A percentile compares a stretch with the other conserved stretches of the same genome.
Conservation (phyloP, 2,888 invertebrate species). For the Abscondita cerata region DNA sequence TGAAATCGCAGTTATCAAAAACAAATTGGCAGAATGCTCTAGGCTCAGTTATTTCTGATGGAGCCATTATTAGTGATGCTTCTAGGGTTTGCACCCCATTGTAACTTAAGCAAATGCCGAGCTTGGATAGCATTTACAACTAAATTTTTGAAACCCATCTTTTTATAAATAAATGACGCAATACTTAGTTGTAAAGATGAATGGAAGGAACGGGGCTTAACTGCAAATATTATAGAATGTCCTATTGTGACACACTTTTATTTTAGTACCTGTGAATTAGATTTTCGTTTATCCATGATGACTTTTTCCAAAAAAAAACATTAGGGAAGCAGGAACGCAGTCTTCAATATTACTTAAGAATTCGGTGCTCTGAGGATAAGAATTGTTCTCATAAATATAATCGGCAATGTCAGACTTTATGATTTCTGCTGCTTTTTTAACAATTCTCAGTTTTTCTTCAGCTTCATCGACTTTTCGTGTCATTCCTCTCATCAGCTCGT, state of each 20-base stretch:
- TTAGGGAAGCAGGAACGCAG: neutral
- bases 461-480: no score
- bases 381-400: neutral
- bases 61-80: neutral
- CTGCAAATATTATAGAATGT: neutral
- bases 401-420: slow-evolving; percentile 1
- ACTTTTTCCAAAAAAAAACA: slow-evolving; percentile 1
- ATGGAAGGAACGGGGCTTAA: neutral
- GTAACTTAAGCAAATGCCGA: neutral
- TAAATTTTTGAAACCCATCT: slow-evolving; percentile 12
- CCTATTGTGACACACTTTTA: slow-evolving; percentile 2
- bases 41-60: neutral
- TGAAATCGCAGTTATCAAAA: slow-evolving; percentile 1
- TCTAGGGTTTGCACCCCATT: neutral
- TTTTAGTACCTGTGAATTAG: neutral
- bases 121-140: neutral
- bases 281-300: neutral
- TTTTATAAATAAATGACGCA: slow-evolving; percentile 9
- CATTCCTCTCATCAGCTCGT: no score
- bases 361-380: slow-evolving; percentile 1
- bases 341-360: neutral
- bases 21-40: neutral
- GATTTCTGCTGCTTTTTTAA: slow-evolving; percentile 8
- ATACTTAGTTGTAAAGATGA: slow-evolving; percentile 8
- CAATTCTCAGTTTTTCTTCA: no score